These are phyloP conservation scores for Sinodicranocentrus sp. DNA, from an alignment of 2,888 invertebrate genomes.

Conservation along the genomic window DNA sequence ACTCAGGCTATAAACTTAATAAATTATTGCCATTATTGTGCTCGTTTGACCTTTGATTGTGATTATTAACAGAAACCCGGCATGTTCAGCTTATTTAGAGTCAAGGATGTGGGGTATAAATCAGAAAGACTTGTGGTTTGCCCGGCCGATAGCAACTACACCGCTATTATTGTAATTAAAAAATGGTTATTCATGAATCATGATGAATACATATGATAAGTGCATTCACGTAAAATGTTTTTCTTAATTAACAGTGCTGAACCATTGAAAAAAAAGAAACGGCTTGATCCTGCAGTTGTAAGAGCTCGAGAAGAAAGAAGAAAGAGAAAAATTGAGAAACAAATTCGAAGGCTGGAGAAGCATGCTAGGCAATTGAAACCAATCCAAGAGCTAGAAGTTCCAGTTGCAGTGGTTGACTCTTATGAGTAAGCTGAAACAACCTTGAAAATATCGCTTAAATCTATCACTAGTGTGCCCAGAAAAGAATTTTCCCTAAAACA, in stretches of 20 bases:
- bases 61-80: too few relatives aligned
- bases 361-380: conserved; percentile 92
- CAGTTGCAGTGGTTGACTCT: conserved; percentile 84
- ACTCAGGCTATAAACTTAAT: too few relatives aligned
- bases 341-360: conserved; percentile 89
- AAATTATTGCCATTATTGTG: too few relatives aligned
- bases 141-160: conserved; percentile 46
- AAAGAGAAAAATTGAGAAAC: conserved; percentile 91
- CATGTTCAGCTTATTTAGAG: too few relatives aligned
- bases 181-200: too few relatives aligned
- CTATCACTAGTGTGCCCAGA: neutral
- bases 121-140: too few relatives aligned
- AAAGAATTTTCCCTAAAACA: too few relatives aligned
- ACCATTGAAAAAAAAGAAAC: conserved; percentile 94
- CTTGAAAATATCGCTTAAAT: neutral
- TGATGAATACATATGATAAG: too few relatives aligned
- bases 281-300: conserved; percentile 88
- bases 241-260: conserved; percentile 84
- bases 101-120: too few relatives aligned
- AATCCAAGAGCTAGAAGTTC: conserved; percentile 90
- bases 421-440: conserved; percentile 81
- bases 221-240: neutral
- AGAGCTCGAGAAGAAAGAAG: conserved; percentile 90
- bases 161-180: conserved; percentile 52
- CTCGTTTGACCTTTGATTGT: too few relatives aligned